A percentile compares a stretch with the other conserved stretches of the same genome.
phyloP scores from a whole-genome alignment of 2,113 vertebrate species.

The Piaya cayana region DNA sequence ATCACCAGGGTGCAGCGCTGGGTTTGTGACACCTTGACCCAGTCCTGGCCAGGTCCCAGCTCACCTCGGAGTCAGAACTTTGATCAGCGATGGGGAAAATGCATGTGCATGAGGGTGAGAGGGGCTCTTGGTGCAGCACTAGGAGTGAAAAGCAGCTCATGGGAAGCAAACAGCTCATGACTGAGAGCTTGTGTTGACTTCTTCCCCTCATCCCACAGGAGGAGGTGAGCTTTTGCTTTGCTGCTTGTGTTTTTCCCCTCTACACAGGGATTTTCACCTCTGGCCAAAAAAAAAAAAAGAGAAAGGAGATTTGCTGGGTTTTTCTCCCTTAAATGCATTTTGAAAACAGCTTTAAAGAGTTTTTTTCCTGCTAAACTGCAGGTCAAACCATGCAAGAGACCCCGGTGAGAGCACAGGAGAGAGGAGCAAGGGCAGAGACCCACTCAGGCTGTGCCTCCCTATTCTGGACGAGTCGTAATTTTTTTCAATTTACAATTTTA shows the following conservation, averaged over 20 bases:
- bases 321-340: background rate
- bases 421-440: background rate
- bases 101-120: no score
- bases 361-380: background rate
- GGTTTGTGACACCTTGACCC: rapidly evolving
- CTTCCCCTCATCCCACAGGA: rapidly evolving
- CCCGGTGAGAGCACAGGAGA: rapidly evolving
- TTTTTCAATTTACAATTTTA: no score
- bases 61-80: constrained; percentile 13
- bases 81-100: rapidly evolving
- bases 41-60: background rate
- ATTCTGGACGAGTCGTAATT: rapidly evolving
- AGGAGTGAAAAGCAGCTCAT: rapidly evolving
- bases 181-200: background rate
- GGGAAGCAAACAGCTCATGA: background rate
- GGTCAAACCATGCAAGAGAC: background rate
- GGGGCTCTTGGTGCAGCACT: background rate
- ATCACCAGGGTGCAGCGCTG: rapidly evolving
- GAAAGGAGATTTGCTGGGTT: background rate
- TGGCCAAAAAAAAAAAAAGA: rapidly evolving
- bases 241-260: background rate
- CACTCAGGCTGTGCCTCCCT: rapidly evolving
- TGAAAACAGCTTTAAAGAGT: background rate
- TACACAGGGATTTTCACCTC: rapidly evolving
- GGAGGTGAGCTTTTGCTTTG: background rate